Conservation (phyloP, 2,113 vertebrate genomes). For the Corythornis vintsioides region DNA sequence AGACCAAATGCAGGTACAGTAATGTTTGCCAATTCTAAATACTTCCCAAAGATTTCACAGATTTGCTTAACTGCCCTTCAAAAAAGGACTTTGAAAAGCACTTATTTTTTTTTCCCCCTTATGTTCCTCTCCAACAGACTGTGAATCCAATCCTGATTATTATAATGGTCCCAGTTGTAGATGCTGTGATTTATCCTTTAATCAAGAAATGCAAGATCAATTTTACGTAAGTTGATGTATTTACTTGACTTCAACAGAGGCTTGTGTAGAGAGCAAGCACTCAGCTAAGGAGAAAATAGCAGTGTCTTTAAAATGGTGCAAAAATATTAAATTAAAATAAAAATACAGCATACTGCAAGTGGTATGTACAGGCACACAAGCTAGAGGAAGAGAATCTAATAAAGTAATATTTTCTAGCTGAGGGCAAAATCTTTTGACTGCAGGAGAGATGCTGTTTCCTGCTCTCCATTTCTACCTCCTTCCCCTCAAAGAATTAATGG, state of each 20-base stretch:
- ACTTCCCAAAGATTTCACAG: background rate
- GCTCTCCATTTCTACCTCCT: background rate
- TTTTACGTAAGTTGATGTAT: constrained; percentile 86
- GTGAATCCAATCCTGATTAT: constrained; percentile 92
- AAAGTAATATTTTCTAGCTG: background rate
- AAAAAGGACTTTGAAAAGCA: background rate
- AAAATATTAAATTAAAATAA: background rate
- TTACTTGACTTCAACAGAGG: background rate
- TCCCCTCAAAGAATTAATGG: background rate
- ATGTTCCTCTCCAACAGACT: constrained; percentile 74
- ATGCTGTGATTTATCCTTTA: constrained; percentile 86
- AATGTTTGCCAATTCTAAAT: background rate
- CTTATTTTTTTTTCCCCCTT: background rate
- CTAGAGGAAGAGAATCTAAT: background rate
- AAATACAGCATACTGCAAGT: background rate
- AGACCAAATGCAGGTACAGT: constrained; percentile 93
- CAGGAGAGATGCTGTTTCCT: background rate
- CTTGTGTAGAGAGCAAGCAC: background rate
- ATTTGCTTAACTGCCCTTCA: background rate
- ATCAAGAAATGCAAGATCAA: constrained; percentile 89
- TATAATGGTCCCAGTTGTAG: constrained; percentile 87
- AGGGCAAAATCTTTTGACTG: background rate
- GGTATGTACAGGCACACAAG: background rate
- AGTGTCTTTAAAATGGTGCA: background rate
- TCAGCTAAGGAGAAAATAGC: background rate